These are phyloP conservation scores for Xiphorhynchus elegans DNA, from an alignment of 2,113 vertebrate genomes.

Conservation along the genomic window DNA sequence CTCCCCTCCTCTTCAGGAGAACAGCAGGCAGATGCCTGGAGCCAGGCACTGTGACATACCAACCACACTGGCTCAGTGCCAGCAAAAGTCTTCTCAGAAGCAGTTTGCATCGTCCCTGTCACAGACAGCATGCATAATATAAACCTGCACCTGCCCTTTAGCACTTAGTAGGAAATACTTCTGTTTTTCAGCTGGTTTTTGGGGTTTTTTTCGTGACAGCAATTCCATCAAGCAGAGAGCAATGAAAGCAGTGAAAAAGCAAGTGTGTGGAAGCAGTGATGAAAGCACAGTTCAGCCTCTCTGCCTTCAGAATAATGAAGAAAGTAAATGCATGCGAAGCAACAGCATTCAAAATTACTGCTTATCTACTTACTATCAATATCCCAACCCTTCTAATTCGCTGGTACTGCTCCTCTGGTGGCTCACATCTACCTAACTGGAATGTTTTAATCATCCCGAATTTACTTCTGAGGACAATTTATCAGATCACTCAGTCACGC, in stretches of 20 bases:
- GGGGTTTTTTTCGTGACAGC: not conserved
- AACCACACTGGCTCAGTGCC: rapidly evolving
- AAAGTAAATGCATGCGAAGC: not conserved
- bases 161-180: not conserved
- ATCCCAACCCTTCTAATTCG: not conserved
- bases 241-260: slow-evolving; percentile 10
- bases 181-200: not conserved
- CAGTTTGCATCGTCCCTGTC: not conserved
- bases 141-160: not conserved
- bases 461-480: slow-evolving; percentile 29
- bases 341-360: not conserved
- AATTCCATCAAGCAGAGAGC: not conserved
- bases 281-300: not conserved
- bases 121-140: not conserved
- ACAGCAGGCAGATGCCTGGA: not conserved
- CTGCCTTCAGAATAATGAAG: not conserved
- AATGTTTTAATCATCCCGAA: slow-evolving; percentile 6
- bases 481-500: not conserved
- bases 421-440: not conserved
- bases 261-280: not conserved
- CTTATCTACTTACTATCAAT: not conserved
- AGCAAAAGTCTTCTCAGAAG: not conserved
- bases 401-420: not conserved
- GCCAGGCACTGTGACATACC: not conserved
- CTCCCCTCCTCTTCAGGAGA: not conserved